Evolutionary conservation across 2,888 invertebrate genomes (phyloP).

Genomic region (Acleris sparsana): DNA sequence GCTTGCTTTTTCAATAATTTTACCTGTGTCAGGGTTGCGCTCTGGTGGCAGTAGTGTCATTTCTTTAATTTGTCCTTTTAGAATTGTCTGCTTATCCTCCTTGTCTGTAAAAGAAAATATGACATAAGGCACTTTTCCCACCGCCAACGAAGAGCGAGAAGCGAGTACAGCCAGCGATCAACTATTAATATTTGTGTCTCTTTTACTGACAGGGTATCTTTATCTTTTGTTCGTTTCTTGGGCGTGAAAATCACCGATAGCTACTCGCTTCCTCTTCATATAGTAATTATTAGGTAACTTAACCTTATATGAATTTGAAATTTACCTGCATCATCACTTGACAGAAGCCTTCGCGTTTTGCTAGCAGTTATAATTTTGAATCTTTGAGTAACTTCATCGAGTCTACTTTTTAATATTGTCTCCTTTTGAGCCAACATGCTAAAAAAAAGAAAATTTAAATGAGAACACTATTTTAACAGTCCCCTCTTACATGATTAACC

Average conservation of each 20-base stretch:
- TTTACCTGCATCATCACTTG: slow-evolving; percentile 69
- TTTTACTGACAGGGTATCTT: too few relatives aligned
- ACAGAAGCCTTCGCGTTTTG: slow-evolving; percentile 87
- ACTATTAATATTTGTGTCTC: too few relatives aligned
- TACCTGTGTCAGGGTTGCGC: slow-evolving; percentile 67
- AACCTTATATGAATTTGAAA: slow-evolving; percentile 17
- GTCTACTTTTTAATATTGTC: slow-evolving; percentile 81
- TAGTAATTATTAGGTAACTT: neutral
- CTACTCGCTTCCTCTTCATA: too few relatives aligned
- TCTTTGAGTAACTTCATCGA: slow-evolving; percentile 85
- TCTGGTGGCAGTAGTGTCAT: slow-evolving; percentile 84
- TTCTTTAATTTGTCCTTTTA: slow-evolving; percentile 88
- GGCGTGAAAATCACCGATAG: too few relatives aligned
- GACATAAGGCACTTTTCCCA: too few relatives aligned
- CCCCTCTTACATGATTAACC: too few relatives aligned
- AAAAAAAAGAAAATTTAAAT: slow-evolving; percentile 40
- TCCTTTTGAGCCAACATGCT: slow-evolving; percentile 74
- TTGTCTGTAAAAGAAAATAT: slow-evolving; percentile 74
- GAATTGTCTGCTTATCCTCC: slow-evolving; percentile 78
- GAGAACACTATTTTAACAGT: neutral
- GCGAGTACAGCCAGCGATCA: too few relatives aligned
- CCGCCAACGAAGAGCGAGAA: too few relatives aligned
- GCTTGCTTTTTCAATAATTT: neutral
- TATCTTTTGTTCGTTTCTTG: too few relatives aligned
- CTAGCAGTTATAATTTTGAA: slow-evolving; percentile 91